Percentiles rank a stretch among this genome's conserved stretches.
Conservation (phyloP, 2,888 invertebrate genomes). For the Caenorhabditis auriculariae region DNA sequence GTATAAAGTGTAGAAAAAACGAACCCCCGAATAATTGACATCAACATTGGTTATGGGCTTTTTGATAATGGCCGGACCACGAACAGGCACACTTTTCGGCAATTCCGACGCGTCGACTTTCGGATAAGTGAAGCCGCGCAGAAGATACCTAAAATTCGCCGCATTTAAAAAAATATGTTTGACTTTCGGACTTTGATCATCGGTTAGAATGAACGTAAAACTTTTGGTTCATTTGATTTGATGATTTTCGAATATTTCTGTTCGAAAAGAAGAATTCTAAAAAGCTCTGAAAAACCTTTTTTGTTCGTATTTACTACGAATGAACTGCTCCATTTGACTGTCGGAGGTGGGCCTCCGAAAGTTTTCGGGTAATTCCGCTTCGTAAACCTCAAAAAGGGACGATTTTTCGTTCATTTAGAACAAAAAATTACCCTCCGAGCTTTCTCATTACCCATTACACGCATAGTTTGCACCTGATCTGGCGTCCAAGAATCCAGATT, state of each 20-base stretch:
- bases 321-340: constrained; percentile 87
- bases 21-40: too few species aligned
- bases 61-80: too few species aligned
- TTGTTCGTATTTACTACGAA: constrained; percentile 95
- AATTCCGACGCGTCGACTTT: constrained; percentile 46
- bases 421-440: constrained; percentile 72
- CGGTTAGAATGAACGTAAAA: not conserved
- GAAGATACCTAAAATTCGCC: constrained; percentile 41
- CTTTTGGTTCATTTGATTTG: not conserved
- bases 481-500: constrained; percentile 97
- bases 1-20: too few species aligned
- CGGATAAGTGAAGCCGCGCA: constrained; percentile 48
- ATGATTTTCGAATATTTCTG: not conserved
- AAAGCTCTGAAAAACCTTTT: constrained; percentile 75
- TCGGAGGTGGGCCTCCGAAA: constrained; percentile 86
- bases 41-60: too few species aligned
- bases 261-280: too few species aligned
- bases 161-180: not conserved
- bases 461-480: constrained; percentile 89
- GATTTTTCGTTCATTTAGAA: not conserved
- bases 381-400: constrained; percentile 40
- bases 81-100: constrained; percentile 30
- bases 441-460: constrained; percentile 93
- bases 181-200: not conserved
- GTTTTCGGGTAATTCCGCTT: constrained; percentile 71